Percentiles rank a stretch among this genome's conserved stretches.
These are phyloP conservation scores for Acromyrmex echinatior DNA, from an alignment of 1,140 invertebrate genomes.

Conservation along the genomic window DNA sequence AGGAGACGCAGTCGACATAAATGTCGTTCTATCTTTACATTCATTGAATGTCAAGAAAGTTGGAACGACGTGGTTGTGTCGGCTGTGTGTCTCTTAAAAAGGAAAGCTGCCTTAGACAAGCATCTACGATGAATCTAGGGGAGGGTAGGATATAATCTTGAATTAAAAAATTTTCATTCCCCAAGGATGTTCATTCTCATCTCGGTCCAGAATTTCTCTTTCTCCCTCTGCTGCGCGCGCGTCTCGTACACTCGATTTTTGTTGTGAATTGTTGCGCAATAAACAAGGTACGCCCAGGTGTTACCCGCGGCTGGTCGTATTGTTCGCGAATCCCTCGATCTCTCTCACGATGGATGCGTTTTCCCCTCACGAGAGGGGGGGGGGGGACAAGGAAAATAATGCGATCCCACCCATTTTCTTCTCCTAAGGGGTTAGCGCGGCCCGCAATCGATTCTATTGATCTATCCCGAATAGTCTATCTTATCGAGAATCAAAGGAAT, in stretches of 20 bases:
- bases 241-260: not conserved
- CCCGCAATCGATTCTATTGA: conserved; percentile 37
- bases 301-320: conserved; percentile 42
- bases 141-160: too few species aligned
- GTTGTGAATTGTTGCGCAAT: conserved; percentile 46
- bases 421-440: not conserved
- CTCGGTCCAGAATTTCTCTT: not conserved
- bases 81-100: too few species aligned
- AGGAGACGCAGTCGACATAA: too few species aligned
- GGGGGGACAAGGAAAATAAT: not conserved
- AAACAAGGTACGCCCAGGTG: conserved; percentile 56
- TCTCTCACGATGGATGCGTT: conserved; percentile 52
- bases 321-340: conserved; percentile 48
- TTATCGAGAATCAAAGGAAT: not conserved
- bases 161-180: not conserved
- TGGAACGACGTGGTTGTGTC: too few species aligned
- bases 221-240: not conserved
- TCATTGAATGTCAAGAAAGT: too few species aligned
- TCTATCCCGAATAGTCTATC: conserved; percentile 13
- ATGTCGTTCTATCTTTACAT: too few species aligned
- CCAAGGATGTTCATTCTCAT: not conserved
- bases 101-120: not conserved
- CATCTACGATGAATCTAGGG: not conserved
- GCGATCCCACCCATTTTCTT: conserved; percentile 2
- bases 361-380: not conserved